Evolutionary conservation across 2,797 vertebrate genomes (phyloP).

Genomic region (Selene dorsalis): DNA sequence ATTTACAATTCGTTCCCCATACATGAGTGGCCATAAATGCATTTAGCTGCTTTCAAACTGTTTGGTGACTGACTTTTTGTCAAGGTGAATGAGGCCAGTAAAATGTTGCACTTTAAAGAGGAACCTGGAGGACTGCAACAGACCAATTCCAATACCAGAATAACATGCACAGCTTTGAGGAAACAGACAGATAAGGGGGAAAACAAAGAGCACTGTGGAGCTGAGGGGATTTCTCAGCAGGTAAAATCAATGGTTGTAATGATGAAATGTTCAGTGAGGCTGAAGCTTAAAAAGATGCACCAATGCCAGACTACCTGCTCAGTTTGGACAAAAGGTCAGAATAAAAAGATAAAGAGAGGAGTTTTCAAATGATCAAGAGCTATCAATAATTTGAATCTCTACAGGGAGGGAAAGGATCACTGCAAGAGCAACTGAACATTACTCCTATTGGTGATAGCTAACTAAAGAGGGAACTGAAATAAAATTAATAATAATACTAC

Average conservation of each 20-base stretch:
- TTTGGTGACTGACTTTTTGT: not conserved
- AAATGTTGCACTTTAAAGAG: not conserved
- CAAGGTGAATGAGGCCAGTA: not conserved
- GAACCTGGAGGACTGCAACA: not conserved
- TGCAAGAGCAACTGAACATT: not conserved
- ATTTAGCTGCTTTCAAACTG: not conserved
- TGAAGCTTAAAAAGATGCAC: slow-evolving; percentile 28
- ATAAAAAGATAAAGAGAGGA: not conserved
- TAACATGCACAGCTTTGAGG: slow-evolving; percentile 1
- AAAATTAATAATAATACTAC: not conserved
- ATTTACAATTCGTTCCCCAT: not conserved
- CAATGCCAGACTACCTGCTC: slow-evolving; percentile 11
- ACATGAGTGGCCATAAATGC: not conserved
- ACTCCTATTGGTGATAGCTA: not conserved
- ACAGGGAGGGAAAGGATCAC: no score
- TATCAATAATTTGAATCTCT: not conserved
- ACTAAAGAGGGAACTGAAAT: no score
- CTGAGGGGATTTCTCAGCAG: slow-evolving; percentile 30
- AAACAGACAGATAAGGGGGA: slow-evolving; percentile 19
- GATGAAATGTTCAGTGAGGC: slow-evolving; percentile 54
- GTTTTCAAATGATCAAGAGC: not conserved
- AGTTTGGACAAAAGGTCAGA: slow-evolving; percentile 1
- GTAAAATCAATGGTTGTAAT: slow-evolving; percentile 61
- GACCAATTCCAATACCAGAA: not conserved
- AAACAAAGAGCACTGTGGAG: slow-evolving; percentile 25